Evolutionary conservation across 2,113 vertebrate species (phyloP), one percentile per base, ranked within the genome.

Genomic region (Cairina moschata): DNA sequence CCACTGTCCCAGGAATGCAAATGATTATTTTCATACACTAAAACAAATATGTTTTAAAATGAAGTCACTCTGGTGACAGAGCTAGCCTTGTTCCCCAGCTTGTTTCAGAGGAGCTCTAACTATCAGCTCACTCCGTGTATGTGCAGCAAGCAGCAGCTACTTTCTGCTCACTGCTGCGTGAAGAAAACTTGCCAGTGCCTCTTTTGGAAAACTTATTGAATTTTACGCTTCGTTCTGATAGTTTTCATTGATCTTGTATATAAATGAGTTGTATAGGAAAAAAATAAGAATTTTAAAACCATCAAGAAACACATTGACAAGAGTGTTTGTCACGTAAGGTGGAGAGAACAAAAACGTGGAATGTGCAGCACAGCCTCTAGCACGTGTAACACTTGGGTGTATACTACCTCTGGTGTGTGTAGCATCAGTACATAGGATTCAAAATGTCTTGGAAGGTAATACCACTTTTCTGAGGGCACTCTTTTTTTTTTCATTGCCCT

Each of bases 161-260:
- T 87, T 65, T 28, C 4, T 9, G 5, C 42, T 46, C 6, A 28
- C 36, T 48, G 54, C 77, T 83, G 26, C 6, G 3, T 55, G 72
- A 65, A 32, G 12, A 31, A n/a, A 26, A 6, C 55, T 89, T 89
- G 87, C 95, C 94, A 85, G 83, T 79, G 46, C 83, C 90, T 52
- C 80, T 54, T 38, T 38, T 88, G 95, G 85, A 96, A 91, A 48
- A 85, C 67, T 55, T 67, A 74, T 32, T 91, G 73, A 0, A 3
- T 60, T 80, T 95, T 83, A 60, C 58, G 66, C 54, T 56, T 83
- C 21, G 1, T 85, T 72, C 88, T 95, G 92, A 88, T 93, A 83
- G 40, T 88, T 95, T 94, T 94, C 93, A 55, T 91, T 93, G 94
- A 93, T 90, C 88, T 66, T 88, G 26, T 1, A 9, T 10, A 22